Percentiles rank a stretch among this genome's conserved stretches.
These are phyloP conservation scores for Phortica okadai DNA, from an alignment of 2,888 invertebrate genomes.

Conservation along the genomic window DNA sequence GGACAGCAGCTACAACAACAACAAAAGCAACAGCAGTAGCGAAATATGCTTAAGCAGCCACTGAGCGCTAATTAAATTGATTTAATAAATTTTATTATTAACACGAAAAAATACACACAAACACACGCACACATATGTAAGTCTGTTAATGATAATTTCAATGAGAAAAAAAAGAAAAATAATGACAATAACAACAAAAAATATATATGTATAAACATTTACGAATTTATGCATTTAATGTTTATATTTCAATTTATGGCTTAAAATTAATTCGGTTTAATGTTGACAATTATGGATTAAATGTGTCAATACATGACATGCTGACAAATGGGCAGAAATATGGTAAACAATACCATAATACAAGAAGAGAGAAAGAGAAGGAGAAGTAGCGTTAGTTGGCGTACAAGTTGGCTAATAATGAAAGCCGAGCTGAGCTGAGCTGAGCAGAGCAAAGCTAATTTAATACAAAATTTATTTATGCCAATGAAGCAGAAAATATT, in stretches of 20 bases:
- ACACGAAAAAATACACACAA: neutral
- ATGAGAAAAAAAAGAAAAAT: neutral
- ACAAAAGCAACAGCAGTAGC: neutral
- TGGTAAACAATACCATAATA: neutral
- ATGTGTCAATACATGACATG: slow-evolving; percentile 61
- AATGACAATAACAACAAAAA: neutral
- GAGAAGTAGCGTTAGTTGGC: neutral
- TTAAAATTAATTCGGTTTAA: slow-evolving; percentile 62
- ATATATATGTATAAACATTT: neutral
- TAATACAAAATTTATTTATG: slow-evolving; percentile 1
- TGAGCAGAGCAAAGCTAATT: neutral
- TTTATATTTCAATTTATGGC: slow-evolving; percentile 63
- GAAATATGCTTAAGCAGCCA: slow-evolving; percentile 7
- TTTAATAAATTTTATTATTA: slow-evolving; percentile 14
- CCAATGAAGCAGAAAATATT: neutral
- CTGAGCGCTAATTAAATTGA: slow-evolving; percentile 25
- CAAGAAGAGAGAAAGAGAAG: neutral
- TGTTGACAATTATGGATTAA: slow-evolving; percentile 67
- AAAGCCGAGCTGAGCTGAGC: neutral
- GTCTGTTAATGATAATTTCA: slow-evolving; percentile 6
- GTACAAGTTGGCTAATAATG: neutral
- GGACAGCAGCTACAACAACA: slow-evolving; percentile 1
- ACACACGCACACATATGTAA: neutral
- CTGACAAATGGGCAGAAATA: slow-evolving; percentile 55
- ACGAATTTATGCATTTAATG: slow-evolving; percentile 14